Evolutionary conservation across 64 coral and sea anemone genomes (phyloP).

Genomic region (Montipora foliosa): DNA sequence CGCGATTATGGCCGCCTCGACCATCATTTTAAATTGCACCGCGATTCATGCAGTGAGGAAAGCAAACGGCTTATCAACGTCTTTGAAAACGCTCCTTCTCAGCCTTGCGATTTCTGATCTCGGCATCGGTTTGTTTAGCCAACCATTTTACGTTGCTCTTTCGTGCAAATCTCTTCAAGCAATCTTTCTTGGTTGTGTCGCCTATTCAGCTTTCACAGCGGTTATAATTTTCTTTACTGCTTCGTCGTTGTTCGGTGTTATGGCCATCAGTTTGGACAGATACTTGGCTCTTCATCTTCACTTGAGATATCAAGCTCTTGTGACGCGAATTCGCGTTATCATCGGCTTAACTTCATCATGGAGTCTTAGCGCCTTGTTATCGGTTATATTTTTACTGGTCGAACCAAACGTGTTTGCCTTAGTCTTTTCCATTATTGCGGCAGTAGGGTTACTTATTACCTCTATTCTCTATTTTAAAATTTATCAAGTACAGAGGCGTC

Average conservation of each 20-base stretch:
- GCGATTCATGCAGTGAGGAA: constrained; percentile 14
- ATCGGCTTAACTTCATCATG: neutral
- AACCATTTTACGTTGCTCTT: constrained; percentile 1
- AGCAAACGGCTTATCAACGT: neutral
- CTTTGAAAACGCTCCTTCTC: neutral
- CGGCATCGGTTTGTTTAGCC: constrained; percentile 9
- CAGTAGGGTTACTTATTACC: neutral
- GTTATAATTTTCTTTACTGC: constrained; percentile 34
- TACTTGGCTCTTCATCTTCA: constrained; percentile 31
- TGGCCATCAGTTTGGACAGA: neutral
- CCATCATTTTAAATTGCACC: neutral
- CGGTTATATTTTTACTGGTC: constrained; percentile 9
- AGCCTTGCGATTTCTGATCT: constrained; percentile 14
- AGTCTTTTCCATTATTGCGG: neutral
- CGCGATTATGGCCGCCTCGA: neutral
- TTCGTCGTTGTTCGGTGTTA: constrained; percentile 18
- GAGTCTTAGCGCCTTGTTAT: neutral
- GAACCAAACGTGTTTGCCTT: neutral
- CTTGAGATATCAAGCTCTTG: constrained; percentile 15
- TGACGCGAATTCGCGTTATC: neutral
- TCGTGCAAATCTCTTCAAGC: constrained; percentile 1
- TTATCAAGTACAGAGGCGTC: constrained; percentile 9
- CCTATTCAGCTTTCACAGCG: neutral
- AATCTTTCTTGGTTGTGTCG: neutral
- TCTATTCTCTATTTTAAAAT: constrained; percentile 24